Evolutionary conservation across 37 sponge, comb jelly and placozoan genomes (phyloP).

Genomic region (Petrosia ficiformis): DNA sequence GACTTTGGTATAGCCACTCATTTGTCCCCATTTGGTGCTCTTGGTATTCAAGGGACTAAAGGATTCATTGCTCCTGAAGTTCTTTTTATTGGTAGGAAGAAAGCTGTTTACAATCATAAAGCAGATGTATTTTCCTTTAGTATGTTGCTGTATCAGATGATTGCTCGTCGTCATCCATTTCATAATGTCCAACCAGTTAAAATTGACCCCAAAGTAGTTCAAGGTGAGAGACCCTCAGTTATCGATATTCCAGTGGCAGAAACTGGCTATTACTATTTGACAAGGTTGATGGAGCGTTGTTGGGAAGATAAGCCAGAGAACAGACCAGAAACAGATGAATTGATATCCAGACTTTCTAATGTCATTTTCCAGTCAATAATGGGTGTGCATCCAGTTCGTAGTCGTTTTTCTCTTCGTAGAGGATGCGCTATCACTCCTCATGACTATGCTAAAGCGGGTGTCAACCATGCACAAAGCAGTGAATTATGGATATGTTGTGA

Average conservation of each 20-base stretch:
- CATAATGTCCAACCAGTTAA: conserved; percentile 34
- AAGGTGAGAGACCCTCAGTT: conserved; percentile 64
- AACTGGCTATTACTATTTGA: conserved; percentile 61
- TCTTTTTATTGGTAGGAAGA: conserved; percentile 62
- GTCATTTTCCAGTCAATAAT: conserved; percentile 54
- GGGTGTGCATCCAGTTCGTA: conserved; percentile 49
- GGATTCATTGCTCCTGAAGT: conserved; percentile 94
- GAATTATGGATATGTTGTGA: too few relatives aligned
- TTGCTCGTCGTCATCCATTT: conserved; percentile 75
- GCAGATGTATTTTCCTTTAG: conserved; percentile 88
- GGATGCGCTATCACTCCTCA: conserved; percentile 48
- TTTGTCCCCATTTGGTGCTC: conserved; percentile 59
- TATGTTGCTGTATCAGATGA: conserved; percentile 87
- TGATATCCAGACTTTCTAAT: conserved; percentile 24
- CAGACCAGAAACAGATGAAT: conserved; percentile 31
- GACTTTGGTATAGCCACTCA: conserved; percentile 82
- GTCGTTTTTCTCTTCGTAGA: conserved; percentile 42
- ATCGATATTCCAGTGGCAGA: conserved; percentile 51
- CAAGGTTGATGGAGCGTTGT: conserved; percentile 69
- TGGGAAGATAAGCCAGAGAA: conserved; percentile 88
- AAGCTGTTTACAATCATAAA: conserved; percentile 68
- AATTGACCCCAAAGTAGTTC: conserved; percentile 54
- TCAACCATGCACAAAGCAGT: conserved; percentile 27
- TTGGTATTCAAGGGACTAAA: conserved; percentile 73
- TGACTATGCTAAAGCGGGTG: conserved; percentile 16